A percentile compares a stretch with the other conserved stretches of the same genome.
These are phyloP conservation scores for Cybosia mesomella DNA, from an alignment of 2,888 invertebrate species.

Conservation along the genomic window DNA sequence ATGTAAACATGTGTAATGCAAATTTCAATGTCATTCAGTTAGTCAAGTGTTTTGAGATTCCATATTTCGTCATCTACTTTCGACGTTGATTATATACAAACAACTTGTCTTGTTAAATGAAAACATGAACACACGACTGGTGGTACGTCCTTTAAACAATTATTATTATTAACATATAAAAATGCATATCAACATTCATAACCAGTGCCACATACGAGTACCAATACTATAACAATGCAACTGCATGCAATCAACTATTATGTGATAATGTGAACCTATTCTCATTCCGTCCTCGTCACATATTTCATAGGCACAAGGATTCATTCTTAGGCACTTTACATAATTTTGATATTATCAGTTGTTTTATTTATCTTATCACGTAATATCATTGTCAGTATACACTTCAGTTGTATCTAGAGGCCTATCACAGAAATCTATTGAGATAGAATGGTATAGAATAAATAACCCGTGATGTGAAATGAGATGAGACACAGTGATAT, in stretches of 20 bases:
- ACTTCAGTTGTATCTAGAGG: background rate
- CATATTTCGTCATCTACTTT: background rate
- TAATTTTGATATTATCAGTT: conserved; percentile 40
- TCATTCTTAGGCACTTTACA: conserved; percentile 39
- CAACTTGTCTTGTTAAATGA: background rate
- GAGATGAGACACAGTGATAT: background rate
- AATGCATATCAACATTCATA: conserved; percentile 32
- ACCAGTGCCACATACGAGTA: conserved; percentile 22
- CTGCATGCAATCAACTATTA: conserved; percentile 38
- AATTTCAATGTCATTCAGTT: background rate
- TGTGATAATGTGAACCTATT: conserved; percentile 44
- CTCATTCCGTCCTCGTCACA: conserved; percentile 44
- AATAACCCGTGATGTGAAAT: background rate
- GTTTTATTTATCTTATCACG: conserved; percentile 18
- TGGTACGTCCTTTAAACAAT: conserved; percentile 6
- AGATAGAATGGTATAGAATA: too few relatives aligned
- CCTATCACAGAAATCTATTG: background rate
- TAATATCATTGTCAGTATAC: background rate
- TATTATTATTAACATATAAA: conserved; percentile 23
- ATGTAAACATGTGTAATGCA: background rate
- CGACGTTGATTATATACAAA: background rate
- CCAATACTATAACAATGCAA: conserved; percentile 35
- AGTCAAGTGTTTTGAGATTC: background rate
- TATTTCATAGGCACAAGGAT: conserved; percentile 16
- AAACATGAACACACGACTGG: background rate